Conservation (phyloP, 92 coral and sea anemone genomes). For the Paramuricea clavata region DNA sequence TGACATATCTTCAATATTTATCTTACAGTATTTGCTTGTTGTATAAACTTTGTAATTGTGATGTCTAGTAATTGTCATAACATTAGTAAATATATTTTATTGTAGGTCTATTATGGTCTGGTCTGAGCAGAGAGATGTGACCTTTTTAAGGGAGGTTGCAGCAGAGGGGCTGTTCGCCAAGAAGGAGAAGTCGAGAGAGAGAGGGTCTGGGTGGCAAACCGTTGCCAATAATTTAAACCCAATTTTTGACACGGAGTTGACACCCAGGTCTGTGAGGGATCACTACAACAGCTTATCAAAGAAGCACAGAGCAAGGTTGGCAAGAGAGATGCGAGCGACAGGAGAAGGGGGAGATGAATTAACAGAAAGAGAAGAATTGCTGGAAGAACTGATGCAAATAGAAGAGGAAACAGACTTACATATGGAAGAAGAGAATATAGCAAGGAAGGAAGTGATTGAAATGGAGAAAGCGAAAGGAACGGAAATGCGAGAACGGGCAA, state of each 20-base stretch:
- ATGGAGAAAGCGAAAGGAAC: no score
- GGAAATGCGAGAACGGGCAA: conserved; percentile 55
- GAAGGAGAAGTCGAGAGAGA: conserved; percentile 63
- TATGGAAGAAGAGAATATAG: background rate
- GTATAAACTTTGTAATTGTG: conserved; percentile 13
- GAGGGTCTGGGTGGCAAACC: conserved; percentile 70
- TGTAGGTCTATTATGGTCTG: conserved; percentile 57
- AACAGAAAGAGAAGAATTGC: conserved; percentile 50
- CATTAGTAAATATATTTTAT: no score
- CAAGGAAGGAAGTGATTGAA: conserved; percentile 27
- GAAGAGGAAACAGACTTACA: no score
- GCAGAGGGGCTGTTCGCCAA: conserved; percentile 59
- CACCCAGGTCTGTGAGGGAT: conserved; percentile 72
- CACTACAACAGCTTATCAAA: conserved; percentile 56
- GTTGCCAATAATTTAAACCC: conserved; percentile 60
- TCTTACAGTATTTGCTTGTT: conserved; percentile 30
- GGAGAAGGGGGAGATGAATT: conserved; percentile 66
- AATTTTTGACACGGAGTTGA: conserved; percentile 50
- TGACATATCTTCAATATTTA: conserved; percentile 32
- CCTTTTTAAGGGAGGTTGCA: conserved; percentile 60
- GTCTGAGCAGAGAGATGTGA: conserved; percentile 63
- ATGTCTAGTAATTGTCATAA: no score
- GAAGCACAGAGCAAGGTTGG: conserved; percentile 59
- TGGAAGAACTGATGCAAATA: no score
- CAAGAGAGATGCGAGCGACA: conserved; percentile 38